phyloP scores from a whole-genome alignment of 2,888 invertebrate genomes.

The Ceriagrion tenellum region DNA sequence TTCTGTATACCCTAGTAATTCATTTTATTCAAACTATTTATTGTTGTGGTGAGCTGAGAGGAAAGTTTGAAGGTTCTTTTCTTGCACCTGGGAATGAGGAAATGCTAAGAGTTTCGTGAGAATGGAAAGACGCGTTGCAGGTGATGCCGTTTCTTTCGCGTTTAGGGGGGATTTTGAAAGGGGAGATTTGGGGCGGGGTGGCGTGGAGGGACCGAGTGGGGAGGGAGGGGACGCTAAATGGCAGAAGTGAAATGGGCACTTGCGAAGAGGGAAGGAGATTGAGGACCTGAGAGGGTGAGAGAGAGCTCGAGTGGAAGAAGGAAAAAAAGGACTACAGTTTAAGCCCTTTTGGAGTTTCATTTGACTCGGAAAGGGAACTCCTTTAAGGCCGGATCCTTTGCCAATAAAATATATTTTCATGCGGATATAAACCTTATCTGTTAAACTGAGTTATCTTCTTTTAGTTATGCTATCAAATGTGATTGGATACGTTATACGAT shows the following conservation, averaged over 20 bases:
- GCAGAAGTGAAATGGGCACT: neutral
- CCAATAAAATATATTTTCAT: neutral
- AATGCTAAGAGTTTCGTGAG: neutral
- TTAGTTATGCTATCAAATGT: neutral
- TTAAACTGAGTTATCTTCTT: neutral
- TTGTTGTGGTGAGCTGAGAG: too few species aligned
- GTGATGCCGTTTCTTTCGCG: neutral
- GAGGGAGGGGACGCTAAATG: neutral
- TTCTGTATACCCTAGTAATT: too few species aligned
- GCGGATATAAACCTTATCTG: neutral
- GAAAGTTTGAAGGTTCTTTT: too few species aligned
- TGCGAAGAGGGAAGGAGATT: neutral
- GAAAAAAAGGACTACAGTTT: neutral
- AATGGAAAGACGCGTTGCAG: neutral
- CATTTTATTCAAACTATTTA: too few species aligned
- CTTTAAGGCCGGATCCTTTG: neutral
- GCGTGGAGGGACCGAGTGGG: neutral
- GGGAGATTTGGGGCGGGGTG: neutral
- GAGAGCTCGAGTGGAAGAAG: neutral
- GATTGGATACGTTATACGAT: neutral
- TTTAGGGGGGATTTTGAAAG: neutral
- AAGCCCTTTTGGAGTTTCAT: neutral
- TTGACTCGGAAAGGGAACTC: neutral
- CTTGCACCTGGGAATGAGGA: neutral
- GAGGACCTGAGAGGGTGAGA: neutral